These are phyloP conservation scores for Eilema sororculum DNA, from an alignment of 2,888 invertebrate species.

Conservation along the genomic window DNA sequence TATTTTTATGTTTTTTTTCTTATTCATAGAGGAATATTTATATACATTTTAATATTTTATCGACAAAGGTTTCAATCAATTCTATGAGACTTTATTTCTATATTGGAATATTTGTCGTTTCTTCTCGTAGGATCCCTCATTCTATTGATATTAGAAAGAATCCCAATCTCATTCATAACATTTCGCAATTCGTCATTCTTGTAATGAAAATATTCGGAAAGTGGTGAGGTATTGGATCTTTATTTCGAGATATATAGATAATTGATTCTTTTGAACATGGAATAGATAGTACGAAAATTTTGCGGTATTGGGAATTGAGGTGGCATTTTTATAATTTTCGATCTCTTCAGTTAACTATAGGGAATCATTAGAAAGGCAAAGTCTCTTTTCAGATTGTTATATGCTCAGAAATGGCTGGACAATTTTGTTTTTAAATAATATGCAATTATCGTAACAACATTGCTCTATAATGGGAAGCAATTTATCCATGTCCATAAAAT, in stretches of 20 bases:
- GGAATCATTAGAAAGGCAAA: not conserved
- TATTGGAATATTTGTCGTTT: constrained; percentile 31
- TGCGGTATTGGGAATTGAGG: not conserved
- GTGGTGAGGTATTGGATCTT: constrained; percentile 3
- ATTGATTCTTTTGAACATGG: not conserved
- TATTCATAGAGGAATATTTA: no score
- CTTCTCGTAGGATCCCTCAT: constrained; percentile 14
- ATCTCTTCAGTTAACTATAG: not conserved
- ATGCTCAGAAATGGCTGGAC: not conserved
- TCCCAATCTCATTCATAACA: constrained; percentile 54
- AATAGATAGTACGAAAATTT: not conserved
- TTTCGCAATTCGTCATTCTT: constrained; percentile 59
- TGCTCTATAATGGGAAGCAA: not conserved
- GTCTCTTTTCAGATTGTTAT: not conserved
- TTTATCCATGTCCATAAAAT: not conserved
- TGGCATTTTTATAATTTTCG: not conserved
- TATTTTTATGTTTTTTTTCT: no score
- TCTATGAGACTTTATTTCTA: constrained; percentile 19
- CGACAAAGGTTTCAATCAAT: constrained; percentile 33
- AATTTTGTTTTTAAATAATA: not conserved
- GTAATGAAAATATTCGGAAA: constrained; percentile 43
- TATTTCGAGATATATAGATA: not conserved
- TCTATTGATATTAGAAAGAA: constrained; percentile 58
- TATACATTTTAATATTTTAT: constrained; percentile 14
- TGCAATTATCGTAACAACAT: not conserved